Evolutionary conservation across 2,888 invertebrate species (phyloP).

Genomic region (Gnatocerus cornutus): DNA sequence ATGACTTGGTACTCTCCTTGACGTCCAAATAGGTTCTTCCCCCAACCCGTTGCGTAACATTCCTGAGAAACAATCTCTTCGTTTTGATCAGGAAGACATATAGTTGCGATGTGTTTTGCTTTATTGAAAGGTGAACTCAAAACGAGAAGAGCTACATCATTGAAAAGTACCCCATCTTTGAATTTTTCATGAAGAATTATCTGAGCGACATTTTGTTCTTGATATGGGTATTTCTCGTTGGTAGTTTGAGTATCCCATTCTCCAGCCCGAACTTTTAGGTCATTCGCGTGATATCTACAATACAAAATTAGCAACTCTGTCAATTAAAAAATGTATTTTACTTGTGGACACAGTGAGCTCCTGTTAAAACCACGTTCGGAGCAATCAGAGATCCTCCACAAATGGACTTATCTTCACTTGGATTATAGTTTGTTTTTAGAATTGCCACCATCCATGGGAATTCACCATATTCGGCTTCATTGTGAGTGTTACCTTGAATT

Average conservation of each 20-base stretch:
- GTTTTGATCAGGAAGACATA: not conserved
- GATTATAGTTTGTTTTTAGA: conserved; percentile 73
- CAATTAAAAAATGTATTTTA: not conserved
- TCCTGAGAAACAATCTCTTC: not conserved
- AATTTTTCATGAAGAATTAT: conserved; percentile 73
- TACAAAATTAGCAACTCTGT: not conserved
- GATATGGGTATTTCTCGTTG: conserved; percentile 80
- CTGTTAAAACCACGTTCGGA: conserved; percentile 83
- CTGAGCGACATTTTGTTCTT: conserved; percentile 77
- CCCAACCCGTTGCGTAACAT: conserved; percentile 85
- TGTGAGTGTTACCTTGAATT: conserved; percentile 78
- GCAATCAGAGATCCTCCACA: conserved; percentile 89
- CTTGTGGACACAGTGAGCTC: conserved; percentile 82
- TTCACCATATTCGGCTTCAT: conserved; percentile 84
- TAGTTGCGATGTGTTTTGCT: not conserved
- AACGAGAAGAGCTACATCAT: conserved; percentile 84
- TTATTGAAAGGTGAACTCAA: conserved; percentile 66
- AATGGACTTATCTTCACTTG: conserved; percentile 72
- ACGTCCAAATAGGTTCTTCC: conserved; percentile 69
- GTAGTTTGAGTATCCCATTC: conserved; percentile 90
- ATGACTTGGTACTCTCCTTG: conserved; percentile 78
- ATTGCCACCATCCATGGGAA: conserved; percentile 90
- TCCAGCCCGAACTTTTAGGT: conserved; percentile 77
- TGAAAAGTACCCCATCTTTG: conserved; percentile 64
- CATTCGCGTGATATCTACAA: conserved; percentile 42